Percentiles rank a stretch among this genome's conserved stretches.
Conservation (phyloP, 2,888 invertebrate genomes). For the Mythimna ferrago region DNA sequence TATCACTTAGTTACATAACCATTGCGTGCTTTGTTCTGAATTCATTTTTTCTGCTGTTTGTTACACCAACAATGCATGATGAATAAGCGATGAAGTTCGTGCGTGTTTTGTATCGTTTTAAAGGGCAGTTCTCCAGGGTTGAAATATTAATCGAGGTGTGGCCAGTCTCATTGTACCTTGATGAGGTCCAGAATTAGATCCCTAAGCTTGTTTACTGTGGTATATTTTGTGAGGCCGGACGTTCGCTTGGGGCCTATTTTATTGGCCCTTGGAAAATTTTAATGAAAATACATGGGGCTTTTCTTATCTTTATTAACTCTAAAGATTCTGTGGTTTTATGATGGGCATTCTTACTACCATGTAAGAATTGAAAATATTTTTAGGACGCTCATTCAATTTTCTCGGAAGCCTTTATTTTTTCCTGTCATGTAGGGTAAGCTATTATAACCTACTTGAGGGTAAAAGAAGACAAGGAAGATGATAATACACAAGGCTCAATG, state of each 20-base stretch:
- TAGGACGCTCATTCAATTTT: not conserved
- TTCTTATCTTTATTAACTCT: conserved; percentile 8
- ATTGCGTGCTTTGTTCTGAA: conserved; percentile 17
- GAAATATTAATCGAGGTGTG: conserved; percentile 72
- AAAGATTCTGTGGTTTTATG: not conserved
- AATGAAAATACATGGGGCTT: not conserved
- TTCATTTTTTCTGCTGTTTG: not conserved
- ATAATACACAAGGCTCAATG: too few species aligned
- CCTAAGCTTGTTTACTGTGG: conserved; percentile 65
- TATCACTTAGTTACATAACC: not conserved
- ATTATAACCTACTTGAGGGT: too few species aligned
- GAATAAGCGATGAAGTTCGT: not conserved
- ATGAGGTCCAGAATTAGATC: conserved; percentile 73
- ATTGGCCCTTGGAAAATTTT: conserved; percentile 14
- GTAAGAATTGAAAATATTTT: not conserved
- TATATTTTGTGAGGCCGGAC: conserved; percentile 51
- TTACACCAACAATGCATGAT: conserved; percentile 26
- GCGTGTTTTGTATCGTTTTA: conserved; percentile 37
- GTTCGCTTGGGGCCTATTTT: conserved; percentile 22
- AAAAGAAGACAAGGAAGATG: too few species aligned
- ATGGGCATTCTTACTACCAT: too few species aligned
- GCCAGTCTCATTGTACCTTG: conserved; percentile 64
- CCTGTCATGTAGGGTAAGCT: not conserved
- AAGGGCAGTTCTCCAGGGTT: conserved; percentile 61
- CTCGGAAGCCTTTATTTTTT: not conserved